Evolutionary conservation across 2,888 invertebrate species (phyloP).

Genomic region (Cantharis rustica): DNA sequence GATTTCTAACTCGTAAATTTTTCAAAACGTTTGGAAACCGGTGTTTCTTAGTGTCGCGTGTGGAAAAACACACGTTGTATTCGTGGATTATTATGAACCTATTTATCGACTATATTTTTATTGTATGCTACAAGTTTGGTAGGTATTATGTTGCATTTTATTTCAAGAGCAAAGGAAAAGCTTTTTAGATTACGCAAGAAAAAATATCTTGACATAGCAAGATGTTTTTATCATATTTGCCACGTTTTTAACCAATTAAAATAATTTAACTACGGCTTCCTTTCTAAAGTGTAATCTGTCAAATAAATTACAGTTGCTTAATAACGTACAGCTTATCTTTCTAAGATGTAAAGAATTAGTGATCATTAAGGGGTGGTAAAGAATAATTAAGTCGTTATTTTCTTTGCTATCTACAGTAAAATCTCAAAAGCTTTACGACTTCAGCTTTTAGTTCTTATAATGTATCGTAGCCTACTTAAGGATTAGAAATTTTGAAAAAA

Average conservation of each 20-base stretch:
- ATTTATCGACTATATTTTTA: no score
- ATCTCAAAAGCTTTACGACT: conserved; percentile 9
- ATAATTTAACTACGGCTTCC: conserved; percentile 2
- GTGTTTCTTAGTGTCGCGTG: no score
- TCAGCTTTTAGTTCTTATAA: neutral
- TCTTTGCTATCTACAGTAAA: conserved; percentile 4
- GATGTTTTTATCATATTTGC: neutral
- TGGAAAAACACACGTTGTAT: no score
- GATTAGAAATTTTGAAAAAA: conserved; percentile 1
- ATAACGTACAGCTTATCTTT: conserved; percentile 15
- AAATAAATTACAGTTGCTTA: conserved; percentile 14
- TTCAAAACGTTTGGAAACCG: no score
- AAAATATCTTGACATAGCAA: neutral
- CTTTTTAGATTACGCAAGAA: neutral
- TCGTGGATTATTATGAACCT: no score
- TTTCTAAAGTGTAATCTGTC: conserved; percentile 5
- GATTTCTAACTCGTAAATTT: no score
- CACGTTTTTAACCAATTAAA: neutral
- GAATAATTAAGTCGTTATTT: conserved; percentile 21
- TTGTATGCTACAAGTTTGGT: no score
- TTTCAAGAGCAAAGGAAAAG: neutral
- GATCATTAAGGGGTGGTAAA: conserved; percentile 15
- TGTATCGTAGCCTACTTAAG: conserved; percentile 1
- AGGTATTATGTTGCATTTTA: no score
- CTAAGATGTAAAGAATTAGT: conserved; percentile 10